Percentiles rank a stretch among this genome's conserved stretches.
Evolutionary conservation across 1,140 invertebrate genomes (phyloP).

Genomic region (Olivierus martensii): DNA sequence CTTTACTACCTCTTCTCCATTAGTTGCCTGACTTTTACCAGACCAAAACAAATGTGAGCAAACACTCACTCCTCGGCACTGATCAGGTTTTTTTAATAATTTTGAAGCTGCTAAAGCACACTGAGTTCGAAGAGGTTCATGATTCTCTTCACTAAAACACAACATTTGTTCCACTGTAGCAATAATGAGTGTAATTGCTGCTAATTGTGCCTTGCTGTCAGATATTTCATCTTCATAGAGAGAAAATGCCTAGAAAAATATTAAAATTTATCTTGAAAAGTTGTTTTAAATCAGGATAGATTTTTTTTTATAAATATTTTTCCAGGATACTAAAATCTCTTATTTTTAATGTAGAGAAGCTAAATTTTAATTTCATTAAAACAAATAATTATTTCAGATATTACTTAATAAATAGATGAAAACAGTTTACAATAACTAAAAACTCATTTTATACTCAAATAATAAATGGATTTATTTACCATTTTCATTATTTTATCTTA

Average conservation of each 20-base stretch:
- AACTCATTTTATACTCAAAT: no score
- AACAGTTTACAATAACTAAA: no score
- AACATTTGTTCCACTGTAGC: slow-evolving; percentile 89
- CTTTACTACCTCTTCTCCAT: slow-evolving; percentile 45
- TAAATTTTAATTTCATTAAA: no score
- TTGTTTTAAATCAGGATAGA: no score
- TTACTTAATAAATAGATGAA: no score
- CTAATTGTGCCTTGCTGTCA: slow-evolving; percentile 91
- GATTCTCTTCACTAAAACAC: slow-evolving; percentile 90
- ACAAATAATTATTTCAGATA: no score
- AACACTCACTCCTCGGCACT: slow-evolving; percentile 76
- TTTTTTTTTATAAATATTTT: no score
- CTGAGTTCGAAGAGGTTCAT: slow-evolving; percentile 88
- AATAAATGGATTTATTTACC: no score
- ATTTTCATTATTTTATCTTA: no score
- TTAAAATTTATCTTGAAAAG: no score
- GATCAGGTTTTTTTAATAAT: slow-evolving; percentile 93
- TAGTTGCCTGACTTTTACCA: slow-evolving; percentile 53
- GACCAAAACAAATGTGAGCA: slow-evolving; percentile 97
- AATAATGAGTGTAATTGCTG: slow-evolving; percentile 89
- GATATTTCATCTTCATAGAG: slow-evolving; percentile 98
- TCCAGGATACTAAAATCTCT: no score
- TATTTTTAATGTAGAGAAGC: no score
- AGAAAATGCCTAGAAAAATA: slow-evolving; percentile 65
- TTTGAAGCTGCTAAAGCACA: slow-evolving; percentile 88